Conservation (phyloP, 2,888 invertebrate genomes). For the Amphiduros pacificus region DNA sequence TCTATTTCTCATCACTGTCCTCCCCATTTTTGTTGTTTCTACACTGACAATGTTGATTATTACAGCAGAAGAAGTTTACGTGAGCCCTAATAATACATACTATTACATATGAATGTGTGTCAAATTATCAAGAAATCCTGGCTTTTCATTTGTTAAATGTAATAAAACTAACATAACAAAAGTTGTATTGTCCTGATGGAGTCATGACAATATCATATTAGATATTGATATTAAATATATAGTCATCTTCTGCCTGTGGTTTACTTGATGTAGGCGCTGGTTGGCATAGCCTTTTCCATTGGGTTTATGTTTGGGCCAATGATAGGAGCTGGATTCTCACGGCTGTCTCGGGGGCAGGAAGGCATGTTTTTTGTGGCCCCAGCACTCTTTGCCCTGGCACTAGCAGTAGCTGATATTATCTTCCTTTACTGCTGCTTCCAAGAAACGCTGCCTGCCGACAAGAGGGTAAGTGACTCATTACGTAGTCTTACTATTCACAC, state of each 20-base stretch:
- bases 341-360: slow-evolving; percentile 61
- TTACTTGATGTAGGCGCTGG: slow-evolving; percentile 72
- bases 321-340: slow-evolving; percentile 74
- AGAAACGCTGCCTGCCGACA: slow-evolving; percentile 80
- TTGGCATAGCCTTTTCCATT: slow-evolving; percentile 95
- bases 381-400: slow-evolving; percentile 65
- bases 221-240: background rate
- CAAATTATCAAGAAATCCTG: too few relatives aligned
- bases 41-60: too few relatives aligned
- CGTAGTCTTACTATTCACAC: too few relatives aligned
- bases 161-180: too few relatives aligned
- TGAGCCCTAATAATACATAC: too few relatives aligned
- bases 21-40: too few relatives aligned
- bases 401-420: slow-evolving; percentile 77
- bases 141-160: too few relatives aligned
- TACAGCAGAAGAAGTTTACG: too few relatives aligned
- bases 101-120: too few relatives aligned
- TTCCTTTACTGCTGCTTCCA: slow-evolving; percentile 75
- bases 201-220: too few relatives aligned
- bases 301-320: slow-evolving; percentile 96
- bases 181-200: too few relatives aligned
- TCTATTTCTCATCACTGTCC: too few relatives aligned
- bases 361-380: slow-evolving; percentile 77
- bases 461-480: slow-evolving; percentile 50
- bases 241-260: slow-evolving; percentile 11